phyloP scores from a whole-genome alignment of 2,113 vertebrate species.

The Argyrosomus japonicus region DNA sequence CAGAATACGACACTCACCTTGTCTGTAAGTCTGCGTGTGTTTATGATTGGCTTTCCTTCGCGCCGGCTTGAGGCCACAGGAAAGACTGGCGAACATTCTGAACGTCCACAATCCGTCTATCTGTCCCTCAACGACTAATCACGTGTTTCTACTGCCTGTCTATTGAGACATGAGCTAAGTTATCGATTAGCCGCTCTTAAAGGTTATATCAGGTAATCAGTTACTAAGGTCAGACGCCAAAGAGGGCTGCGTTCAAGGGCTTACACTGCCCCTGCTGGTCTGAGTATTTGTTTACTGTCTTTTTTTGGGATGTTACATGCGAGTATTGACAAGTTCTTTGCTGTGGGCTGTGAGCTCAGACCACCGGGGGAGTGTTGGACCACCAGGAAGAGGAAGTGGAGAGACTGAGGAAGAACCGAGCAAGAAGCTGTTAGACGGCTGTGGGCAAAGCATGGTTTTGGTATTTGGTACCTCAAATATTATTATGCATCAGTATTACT shows the following conservation, averaged over 20 bases:
- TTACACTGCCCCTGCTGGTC: background rate
- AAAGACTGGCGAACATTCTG: conserved; percentile 34
- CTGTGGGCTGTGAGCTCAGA: background rate
- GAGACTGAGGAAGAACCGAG: too few species aligned
- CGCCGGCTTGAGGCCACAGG: conserved; percentile 4
- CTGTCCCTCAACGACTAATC: background rate
- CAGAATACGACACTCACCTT: conserved; percentile 52
- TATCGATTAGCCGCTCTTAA: conserved; percentile 34
- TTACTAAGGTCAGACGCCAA: conserved; percentile 45
- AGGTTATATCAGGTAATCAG: conserved; percentile 51
- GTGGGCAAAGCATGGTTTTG: too few species aligned
- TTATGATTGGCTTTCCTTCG: conserved; percentile 4
- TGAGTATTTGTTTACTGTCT: too few species aligned
- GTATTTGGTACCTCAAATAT: too few species aligned
- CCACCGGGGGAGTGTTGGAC: too few species aligned
- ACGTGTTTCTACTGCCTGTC: background rate
- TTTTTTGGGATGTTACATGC: background rate
- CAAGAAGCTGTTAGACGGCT: too few species aligned
- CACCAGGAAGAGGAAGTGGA: too few species aligned
- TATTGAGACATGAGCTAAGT: conserved; percentile 10
- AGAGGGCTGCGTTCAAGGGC: background rate
- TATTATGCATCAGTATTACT: background rate
- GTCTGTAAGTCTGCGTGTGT: conserved; percentile 22
- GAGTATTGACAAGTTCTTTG: background rate
- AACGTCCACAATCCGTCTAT: background rate